Evolutionary conservation across 2,113 vertebrate genomes (phyloP).

Genomic region (Sander vitreus): DNA sequence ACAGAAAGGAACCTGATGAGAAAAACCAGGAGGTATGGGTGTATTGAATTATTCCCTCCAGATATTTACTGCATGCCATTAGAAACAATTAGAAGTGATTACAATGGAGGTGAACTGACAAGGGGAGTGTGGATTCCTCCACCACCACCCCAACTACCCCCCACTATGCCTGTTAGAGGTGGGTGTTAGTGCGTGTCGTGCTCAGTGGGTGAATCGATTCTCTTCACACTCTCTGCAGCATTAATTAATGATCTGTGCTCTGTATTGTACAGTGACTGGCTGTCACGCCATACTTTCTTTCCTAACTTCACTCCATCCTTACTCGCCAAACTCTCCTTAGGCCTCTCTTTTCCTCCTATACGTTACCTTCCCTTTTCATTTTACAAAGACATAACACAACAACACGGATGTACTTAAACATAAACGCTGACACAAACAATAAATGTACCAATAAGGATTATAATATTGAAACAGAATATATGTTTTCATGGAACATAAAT

Average conservation of each 20-base stretch:
- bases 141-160: conserved; percentile 12
- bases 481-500: conserved; percentile 79
- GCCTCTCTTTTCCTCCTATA: conserved; percentile 8
- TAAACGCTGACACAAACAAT: conserved; percentile 78
- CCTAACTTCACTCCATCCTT: conserved; percentile 45
- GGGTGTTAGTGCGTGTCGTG: conserved; percentile 75
- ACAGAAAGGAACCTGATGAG: conserved; percentile 64
- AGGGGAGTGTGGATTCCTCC: conserved; percentile 52
- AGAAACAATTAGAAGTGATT: conserved; percentile 82
- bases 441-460: conserved; percentile 79
- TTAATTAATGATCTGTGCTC: conserved; percentile 83
- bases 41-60: conserved; percentile 30
- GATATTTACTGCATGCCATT: conserved; percentile 69
- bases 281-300: conserved; percentile 58
- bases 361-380: conserved; percentile 8
- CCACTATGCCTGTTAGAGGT: conserved; percentile 56
- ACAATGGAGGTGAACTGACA: conserved; percentile 79
- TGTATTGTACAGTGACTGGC: conserved; percentile 67
- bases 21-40: conserved; percentile 44
- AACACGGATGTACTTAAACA: conserved; percentile 70
- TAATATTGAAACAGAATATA: conserved; percentile 75
- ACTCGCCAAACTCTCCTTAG: conserved; percentile 28
- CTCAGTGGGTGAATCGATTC: conserved; percentile 80
- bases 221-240: conserved; percentile 79
- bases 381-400: conserved; percentile 68